Evolutionary conservation across 2,888 invertebrate genomes (phyloP), one percentile per base, ranked within the genome.

Genomic region (Drosophila lacicola): DNA sequence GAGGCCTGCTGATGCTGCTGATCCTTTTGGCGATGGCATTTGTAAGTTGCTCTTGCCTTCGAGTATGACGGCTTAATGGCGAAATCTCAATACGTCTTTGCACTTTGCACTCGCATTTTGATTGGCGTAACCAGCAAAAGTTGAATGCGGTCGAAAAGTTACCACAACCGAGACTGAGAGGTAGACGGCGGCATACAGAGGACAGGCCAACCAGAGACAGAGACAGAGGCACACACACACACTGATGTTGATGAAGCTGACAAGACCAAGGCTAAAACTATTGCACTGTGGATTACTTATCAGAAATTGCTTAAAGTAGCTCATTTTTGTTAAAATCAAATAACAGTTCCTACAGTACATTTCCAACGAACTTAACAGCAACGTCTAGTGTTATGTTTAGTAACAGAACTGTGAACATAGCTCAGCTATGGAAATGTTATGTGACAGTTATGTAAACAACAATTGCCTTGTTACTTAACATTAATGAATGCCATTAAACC

Each of bases 61-160:
- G 77, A 74, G 67, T 54, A 49, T 65, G 70, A 72, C 67, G 83
- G 77, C 86, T 85, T 82, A 81, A 82, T 70, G 70, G 73, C 70
- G 46, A 69, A 76, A 70, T 82, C 77, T 88, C 76, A 78, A 76
- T 78, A 78, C 74, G 69, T 78, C 74, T 88, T 69, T 75, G 67
- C 71, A 72, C 71, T 72, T 80, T 80, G 74, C 67, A 72, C 78
- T 65, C 75, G 66, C 73, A 57, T 45, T 79, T 69, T 73, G 78
- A 77, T 67, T 80, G 81, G 78, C 81, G 74, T 70, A 77, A 78
- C 67, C 64, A 64, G 66, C 51, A 65, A 73, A 78, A 74, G 57
- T 74, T 70, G 56, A 51, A 74, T 77, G 81, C 53, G 78, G 70
- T 63, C 62, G 60, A 63, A 80, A 70, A 67, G 54, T 51, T 67